A percentile compares a stretch with the other conserved stretches of the same genome.
These are phyloP conservation scores for Ganaspis sp. DNA, from an alignment of 1,140 invertebrate species.

Conservation along the genomic window DNA sequence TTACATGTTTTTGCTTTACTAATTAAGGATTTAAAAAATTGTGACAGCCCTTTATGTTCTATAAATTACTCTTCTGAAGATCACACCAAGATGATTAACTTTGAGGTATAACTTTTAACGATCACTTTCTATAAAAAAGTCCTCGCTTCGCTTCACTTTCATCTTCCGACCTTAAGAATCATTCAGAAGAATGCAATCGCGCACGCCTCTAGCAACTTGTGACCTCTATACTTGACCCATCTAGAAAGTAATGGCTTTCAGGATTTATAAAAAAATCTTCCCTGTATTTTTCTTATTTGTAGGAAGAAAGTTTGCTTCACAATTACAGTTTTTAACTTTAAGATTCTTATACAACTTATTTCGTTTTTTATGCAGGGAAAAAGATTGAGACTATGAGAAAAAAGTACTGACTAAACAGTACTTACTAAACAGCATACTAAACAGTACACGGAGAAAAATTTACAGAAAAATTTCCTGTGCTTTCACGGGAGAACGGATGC, in stretches of 20 bases:
- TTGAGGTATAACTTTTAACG: conserved; percentile 20
- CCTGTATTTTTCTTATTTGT: background rate
- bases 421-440: too few relatives aligned
- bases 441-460: too few relatives aligned
- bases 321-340: background rate
- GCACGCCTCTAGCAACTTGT: background rate
- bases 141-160: conserved; percentile 17
- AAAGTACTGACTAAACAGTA: too few relatives aligned
- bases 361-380: background rate
- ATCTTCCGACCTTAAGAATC: conserved; percentile 17
- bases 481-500: too few relatives aligned
- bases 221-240: conserved; percentile 39
- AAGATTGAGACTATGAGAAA: too few relatives aligned
- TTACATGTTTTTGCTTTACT: background rate
- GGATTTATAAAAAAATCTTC: background rate
- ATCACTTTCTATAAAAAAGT: conserved; percentile 24
- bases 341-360: background rate
- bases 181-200: conserved; percentile 31
- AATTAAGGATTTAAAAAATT: background rate
- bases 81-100: background rate
- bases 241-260: conserved; percentile 19
- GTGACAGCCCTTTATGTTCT: background rate
- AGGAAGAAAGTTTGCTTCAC: background rate
- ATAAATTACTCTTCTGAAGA: background rate
- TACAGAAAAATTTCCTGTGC: too few relatives aligned